Conservation (phyloP, 2,888 invertebrate genomes). For the Acanthoscelides obtectus region DNA sequence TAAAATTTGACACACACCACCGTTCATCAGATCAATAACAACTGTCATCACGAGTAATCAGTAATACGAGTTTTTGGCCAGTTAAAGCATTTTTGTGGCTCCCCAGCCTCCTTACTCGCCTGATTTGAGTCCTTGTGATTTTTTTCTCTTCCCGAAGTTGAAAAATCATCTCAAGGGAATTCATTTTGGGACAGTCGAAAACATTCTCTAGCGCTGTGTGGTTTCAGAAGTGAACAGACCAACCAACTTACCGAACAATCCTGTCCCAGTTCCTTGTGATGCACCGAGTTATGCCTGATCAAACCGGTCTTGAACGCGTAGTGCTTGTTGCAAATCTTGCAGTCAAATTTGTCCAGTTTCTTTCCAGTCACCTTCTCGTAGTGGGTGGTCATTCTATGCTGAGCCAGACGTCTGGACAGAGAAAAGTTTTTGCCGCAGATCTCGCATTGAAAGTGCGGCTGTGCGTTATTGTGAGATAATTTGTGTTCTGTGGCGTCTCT, state of each 20-base stretch:
- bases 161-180: too few relatives aligned
- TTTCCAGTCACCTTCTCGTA: slow-evolving; percentile 42
- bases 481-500: slow-evolving; percentile 50
- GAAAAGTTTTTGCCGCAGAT: slow-evolving; percentile 51
- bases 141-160: too few relatives aligned
- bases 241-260: slow-evolving; percentile 40
- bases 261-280: slow-evolving; percentile 36
- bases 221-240: slow-evolving; percentile 16
- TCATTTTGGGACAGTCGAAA: too few relatives aligned
- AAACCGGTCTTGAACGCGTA: slow-evolving; percentile 36
- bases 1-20: too few relatives aligned
- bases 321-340: slow-evolving; percentile 48
- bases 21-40: too few relatives aligned
- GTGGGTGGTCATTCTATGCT: slow-evolving; percentile 48
- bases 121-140: too few relatives aligned
- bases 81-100: too few relatives aligned
- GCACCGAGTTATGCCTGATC: slow-evolving; percentile 31
- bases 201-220: too few relatives aligned
- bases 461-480: slow-evolving; percentile 35
- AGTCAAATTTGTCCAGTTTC: slow-evolving; percentile 41
- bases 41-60: slow-evolving; percentile 33
- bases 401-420: slow-evolving; percentile 47
- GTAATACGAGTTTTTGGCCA: too few relatives aligned
- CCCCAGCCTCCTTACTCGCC: too few relatives aligned
- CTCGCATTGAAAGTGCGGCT: slow-evolving; percentile 49